Percentiles rank a stretch among this genome's conserved stretches.
Conservation (phyloP, 1,140 invertebrate genomes). For the Drosophila pseudoobscura region DNA sequence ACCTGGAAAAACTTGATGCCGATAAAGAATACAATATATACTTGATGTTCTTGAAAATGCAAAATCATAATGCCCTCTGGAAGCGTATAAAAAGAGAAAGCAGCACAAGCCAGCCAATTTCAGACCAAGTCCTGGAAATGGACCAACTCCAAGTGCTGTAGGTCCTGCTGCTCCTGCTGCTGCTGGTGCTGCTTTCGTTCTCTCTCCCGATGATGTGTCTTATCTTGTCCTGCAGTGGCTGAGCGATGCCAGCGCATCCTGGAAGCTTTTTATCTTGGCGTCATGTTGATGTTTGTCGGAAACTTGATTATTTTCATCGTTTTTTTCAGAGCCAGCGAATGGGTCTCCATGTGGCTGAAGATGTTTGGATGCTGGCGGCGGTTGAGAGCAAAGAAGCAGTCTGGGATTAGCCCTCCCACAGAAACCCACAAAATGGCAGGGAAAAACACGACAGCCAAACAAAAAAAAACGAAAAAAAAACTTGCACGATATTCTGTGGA, state of each 20-base stretch:
- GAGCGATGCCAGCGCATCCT: constrained; percentile 68
- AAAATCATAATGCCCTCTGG: not conserved
- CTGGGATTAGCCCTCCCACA: constrained; percentile 57
- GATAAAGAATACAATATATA: too few relatives aligned
- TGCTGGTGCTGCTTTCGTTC: constrained; percentile 16
- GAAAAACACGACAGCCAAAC: not conserved
- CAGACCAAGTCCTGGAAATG: constrained; percentile 55
- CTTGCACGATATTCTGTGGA: constrained; percentile 22
- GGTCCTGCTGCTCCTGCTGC: constrained; percentile 22
- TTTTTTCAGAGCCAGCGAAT: constrained; percentile 19
- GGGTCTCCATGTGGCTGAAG: constrained; percentile 28
- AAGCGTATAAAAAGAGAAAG: constrained; percentile 27
- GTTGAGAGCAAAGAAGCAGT: constrained; percentile 53
- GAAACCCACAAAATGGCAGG: constrained; percentile 5
- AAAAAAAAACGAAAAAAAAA: constrained; percentile 11
- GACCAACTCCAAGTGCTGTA: constrained; percentile 53
- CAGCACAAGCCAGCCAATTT: constrained; percentile 45
- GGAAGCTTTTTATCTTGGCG: constrained; percentile 78
- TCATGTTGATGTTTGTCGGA: constrained; percentile 82
- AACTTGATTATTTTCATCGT: constrained; percentile 77
- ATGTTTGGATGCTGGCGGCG: constrained; percentile 69
- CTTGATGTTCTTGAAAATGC: too few relatives aligned
- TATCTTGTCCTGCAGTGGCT: constrained; percentile 73
- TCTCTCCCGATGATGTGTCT: constrained; percentile 60
- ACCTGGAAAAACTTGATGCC: too few relatives aligned